A percentile compares a stretch with the other conserved stretches of the same genome.
phyloP scores from a whole-genome alignment of 1,140 invertebrate genomes.

The Drosophila varians region DNA sequence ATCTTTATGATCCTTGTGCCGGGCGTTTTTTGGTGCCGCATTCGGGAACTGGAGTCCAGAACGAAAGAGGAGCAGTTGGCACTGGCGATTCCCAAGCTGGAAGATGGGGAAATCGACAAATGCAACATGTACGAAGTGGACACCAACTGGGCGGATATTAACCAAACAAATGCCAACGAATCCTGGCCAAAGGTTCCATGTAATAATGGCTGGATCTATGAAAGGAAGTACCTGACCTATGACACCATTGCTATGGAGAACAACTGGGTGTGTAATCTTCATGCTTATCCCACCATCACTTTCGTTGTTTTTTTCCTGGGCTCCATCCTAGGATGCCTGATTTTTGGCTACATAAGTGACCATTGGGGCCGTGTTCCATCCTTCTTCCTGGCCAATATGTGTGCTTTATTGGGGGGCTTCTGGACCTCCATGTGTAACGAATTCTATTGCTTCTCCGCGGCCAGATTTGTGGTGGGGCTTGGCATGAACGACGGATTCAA shows the following conservation, averaged over 20 bases:
- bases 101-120: slow-evolving; percentile 1
- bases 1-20: slow-evolving; percentile 92
- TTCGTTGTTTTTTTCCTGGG: slow-evolving; percentile 92
- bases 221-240: slow-evolving; percentile 89
- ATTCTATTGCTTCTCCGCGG: slow-evolving; percentile 89
- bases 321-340: slow-evolving; percentile 90
- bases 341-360: slow-evolving; percentile 93
- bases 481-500: slow-evolving; percentile 94
- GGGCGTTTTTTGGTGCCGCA: slow-evolving; percentile 89
- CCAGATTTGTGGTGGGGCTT: slow-evolving; percentile 91
- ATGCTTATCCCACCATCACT: slow-evolving; percentile 87
- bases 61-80: slow-evolving; percentile 23
- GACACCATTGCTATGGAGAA: slow-evolving; percentile 90
- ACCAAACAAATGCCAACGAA: slow-evolving; percentile 10
- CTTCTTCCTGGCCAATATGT: slow-evolving; percentile 89
- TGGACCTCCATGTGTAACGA: slow-evolving; percentile 87
- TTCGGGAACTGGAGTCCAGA: slow-evolving; percentile 85
- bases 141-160: slow-evolving; percentile 1
- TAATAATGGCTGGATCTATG: slow-evolving; percentile 89
- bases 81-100: slow-evolving; percentile 34
- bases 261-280: slow-evolving; percentile 92
- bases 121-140: slow-evolving; percentile 48
- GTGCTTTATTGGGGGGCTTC: slow-evolving; percentile 89
- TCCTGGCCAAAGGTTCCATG: slow-evolving; percentile 87
- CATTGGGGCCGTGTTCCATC: slow-evolving; percentile 91